Evolutionary conservation across 30 jellyfish, hydroid and myxozoan species (phyloP).

Genomic region (Sanderia malayensis): DNA sequence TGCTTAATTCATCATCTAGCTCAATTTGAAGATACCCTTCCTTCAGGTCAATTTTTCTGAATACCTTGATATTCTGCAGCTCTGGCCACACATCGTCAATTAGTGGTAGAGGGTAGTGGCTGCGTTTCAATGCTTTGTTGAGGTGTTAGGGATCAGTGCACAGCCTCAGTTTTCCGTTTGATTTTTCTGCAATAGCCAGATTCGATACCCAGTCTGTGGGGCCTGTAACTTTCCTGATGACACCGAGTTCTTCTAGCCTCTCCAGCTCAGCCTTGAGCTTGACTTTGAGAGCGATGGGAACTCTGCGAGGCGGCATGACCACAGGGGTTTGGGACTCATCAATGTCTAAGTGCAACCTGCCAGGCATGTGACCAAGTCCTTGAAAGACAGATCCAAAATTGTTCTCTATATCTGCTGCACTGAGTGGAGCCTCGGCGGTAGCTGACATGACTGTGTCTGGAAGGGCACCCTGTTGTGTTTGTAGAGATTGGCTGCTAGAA

Average conservation of each 20-base stretch:
- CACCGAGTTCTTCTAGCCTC: too few species aligned
- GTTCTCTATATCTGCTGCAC: too few species aligned
- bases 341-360: constrained; percentile 13
- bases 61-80: background rate
- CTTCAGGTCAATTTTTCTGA: constrained; percentile 32
- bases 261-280: background rate
- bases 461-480: too few species aligned
- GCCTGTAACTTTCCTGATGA: constrained; percentile 1
- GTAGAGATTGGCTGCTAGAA: too few species aligned
- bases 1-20: constrained; percentile 10
- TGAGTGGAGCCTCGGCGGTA: too few species aligned
- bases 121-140: too few species aligned
- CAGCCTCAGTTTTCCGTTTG: constrained; percentile 1
- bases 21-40: constrained; percentile 34
- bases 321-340: too few species aligned
- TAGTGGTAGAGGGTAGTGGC: constrained; percentile 11
- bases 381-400: too few species aligned
- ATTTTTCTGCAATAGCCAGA: background rate
- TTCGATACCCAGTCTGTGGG: constrained; percentile 28
- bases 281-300: too few species aligned
- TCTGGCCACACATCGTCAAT: too few species aligned
- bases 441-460: too few species aligned
- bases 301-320: constrained; percentile 20
- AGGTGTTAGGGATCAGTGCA: too few species aligned
- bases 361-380: constrained; percentile 30